Base-by-base conservation (phyloP, 2,113 vertebrate genomes). In the Elachura formosa region DNA sequence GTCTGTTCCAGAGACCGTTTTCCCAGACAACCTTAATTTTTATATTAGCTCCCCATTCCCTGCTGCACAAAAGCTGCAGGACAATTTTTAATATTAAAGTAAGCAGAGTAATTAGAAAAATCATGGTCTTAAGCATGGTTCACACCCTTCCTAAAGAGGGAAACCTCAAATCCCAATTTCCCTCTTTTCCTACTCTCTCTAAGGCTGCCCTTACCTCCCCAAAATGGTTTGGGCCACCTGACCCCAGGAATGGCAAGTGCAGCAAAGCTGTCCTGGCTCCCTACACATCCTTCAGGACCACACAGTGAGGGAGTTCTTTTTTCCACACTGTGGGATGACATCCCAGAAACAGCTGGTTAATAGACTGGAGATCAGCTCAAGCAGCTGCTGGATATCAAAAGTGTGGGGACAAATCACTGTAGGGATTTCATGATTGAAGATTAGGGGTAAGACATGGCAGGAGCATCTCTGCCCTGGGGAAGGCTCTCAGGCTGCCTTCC, bases 81-180 rank as follows among this genome's bases (percentile, higher is more conserved):
- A 34, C 8, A 34, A 43, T 54, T 85, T 87, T 55, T 67, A 92
- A 38, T 68, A 52, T 15, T 38, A 15, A 49, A 92, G 17, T 31
- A 59, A 48, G 4, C 31, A 63, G 17, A 84, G 4, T 31, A 72
- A 51, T 80, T 48, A 77, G 63, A 81, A 91, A 95, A 95, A 56
- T 13, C 2, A 1, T 0, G 0, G 11, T 23, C 62, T 77, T 43
- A 28, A 38, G 3, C 22, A 58, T 61, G 4, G 3, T 82, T 64
- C 19, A 59, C n/a, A 18, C 6, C 6, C 40, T 51, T 13, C 33
- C 40, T 36, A 48, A 83, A 72, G 29, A 61, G 3, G 8, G 6
- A 84, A 90, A 34, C 9, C 5, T 67, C 68, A 76, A 84, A 77
- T 43, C 9, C 13, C 12, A 13, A 40, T 34, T 4, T n/a, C 14